Conservation (phyloP, 1,140 invertebrate species). For the Cardiocondyla obscurior region DNA sequence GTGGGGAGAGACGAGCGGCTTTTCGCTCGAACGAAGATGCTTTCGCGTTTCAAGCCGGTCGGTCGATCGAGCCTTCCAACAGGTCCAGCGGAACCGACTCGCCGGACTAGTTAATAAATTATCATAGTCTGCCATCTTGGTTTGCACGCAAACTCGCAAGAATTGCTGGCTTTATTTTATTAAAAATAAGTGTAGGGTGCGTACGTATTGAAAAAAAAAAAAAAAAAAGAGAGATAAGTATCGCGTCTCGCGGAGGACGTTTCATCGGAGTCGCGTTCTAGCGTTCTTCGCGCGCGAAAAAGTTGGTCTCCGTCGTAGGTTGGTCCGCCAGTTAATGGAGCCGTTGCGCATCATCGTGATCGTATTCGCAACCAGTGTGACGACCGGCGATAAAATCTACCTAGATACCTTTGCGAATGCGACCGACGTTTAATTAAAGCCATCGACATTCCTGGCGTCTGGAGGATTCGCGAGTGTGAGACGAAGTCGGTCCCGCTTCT, state of each 20-base stretch:
- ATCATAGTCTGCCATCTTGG: slow-evolving; percentile 79
- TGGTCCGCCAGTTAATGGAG: slow-evolving; percentile 15
- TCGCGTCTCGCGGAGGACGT: neutral
- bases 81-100: slow-evolving; percentile 72
- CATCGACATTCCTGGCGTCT: neutral
- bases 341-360: slow-evolving; percentile 10
- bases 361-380: slow-evolving; percentile 9
- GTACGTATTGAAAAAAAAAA: no score
- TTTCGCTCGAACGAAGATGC: slow-evolving; percentile 21
- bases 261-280: neutral
- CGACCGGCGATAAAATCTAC: slow-evolving; percentile 13
- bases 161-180: no score
- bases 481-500: slow-evolving; percentile 20
- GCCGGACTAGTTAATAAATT: slow-evolving; percentile 83
- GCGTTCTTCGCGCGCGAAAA: no score
- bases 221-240: neutral
- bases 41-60: slow-evolving; percentile 37
- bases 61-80: slow-evolving; percentile 53
- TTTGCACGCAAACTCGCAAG: slow-evolving; percentile 57
- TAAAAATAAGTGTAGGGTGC: no score
- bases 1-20: neutral
- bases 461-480: neutral
- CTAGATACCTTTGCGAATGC: neutral
- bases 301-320: neutral
- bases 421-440: slow-evolving; percentile 26